A percentile compares a stretch with the other conserved stretches of the same genome.
These are phyloP conservation scores for Kryphioiulus occultus DNA, from an alignment of 2,888 invertebrate species.

Conservation along the genomic window DNA sequence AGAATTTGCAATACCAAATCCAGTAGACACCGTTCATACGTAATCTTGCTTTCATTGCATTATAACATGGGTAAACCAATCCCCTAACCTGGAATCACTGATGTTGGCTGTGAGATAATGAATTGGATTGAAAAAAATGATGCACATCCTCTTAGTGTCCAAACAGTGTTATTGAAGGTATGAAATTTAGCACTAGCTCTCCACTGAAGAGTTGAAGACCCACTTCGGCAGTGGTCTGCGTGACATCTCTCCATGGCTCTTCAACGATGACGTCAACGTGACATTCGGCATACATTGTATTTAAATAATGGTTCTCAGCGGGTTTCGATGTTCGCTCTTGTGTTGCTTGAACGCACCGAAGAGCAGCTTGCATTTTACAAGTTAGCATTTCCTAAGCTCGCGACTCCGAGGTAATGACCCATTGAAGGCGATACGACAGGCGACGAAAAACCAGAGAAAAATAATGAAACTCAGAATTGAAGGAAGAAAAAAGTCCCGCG, in stretches of 20 bases:
- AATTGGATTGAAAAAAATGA: too few species aligned
- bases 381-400: not conserved
- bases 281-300: not conserved
- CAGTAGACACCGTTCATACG: too few species aligned
- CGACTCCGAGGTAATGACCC: constrained; percentile 29
- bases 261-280: not conserved
- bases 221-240: not conserved
- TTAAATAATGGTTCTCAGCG: not conserved
- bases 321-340: not conserved
- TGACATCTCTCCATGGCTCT: not conserved
- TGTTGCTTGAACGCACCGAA: not conserved
- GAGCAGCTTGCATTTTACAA: not conserved
- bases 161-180: too few species aligned
- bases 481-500: not conserved
- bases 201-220: not conserved
- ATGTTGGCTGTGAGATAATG: too few species aligned
- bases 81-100: too few species aligned
- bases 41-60: too few species aligned
- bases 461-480: not conserved
- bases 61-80: too few species aligned
- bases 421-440: constrained; percentile 6
- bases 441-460: not conserved
- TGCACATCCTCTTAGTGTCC: too few species aligned
- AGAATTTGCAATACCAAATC: too few species aligned
- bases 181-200: too few species aligned